These are phyloP conservation scores for Leptinotarsa peninsularis DNA, from an alignment of 2,888 invertebrate genomes.

Conservation along the genomic window DNA sequence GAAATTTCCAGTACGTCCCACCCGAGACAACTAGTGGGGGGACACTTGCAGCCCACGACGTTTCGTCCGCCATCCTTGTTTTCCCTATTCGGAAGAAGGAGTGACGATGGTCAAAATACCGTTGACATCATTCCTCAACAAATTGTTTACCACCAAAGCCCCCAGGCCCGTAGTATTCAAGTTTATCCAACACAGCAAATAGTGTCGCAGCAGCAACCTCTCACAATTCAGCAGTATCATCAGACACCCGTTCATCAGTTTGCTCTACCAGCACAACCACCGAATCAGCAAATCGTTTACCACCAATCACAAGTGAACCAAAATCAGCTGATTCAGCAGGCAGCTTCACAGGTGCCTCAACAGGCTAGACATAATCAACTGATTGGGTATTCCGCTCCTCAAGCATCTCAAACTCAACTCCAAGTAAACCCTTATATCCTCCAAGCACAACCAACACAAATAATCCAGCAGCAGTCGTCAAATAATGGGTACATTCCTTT, in stretches of 20 bases:
- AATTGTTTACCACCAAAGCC: slow-evolving; percentile 37
- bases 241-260: slow-evolving; percentile 34
- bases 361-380: not conserved
- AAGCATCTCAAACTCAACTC: slow-evolving; percentile 3
- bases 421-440: not conserved
- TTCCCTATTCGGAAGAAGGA: slow-evolving; percentile 42
- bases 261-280: slow-evolving; percentile 25
- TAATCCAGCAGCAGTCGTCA: slow-evolving; percentile 1
- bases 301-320: slow-evolving; percentile 28
- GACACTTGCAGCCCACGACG: slow-evolving; percentile 65
- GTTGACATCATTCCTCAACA: slow-evolving; percentile 23
- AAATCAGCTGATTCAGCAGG: slow-evolving; percentile 32
- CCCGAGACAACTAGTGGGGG: slow-evolving; percentile 61
- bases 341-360: slow-evolving; percentile 41
- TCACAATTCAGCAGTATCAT: slow-evolving; percentile 28
- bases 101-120: slow-evolving; percentile 30
- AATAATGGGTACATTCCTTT: slow-evolving; percentile 52
- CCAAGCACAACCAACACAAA: slow-evolving; percentile 22
- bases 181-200: not conserved
- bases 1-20: slow-evolving; percentile 52
- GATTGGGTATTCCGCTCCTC: not conserved
- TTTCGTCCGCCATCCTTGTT: slow-evolving; percentile 61
- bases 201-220: slow-evolving; percentile 39
- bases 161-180: slow-evolving; percentile 40
- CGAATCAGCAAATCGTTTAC: slow-evolving; percentile 22